Evolutionary conservation across 2,888 invertebrate genomes (phyloP).

Genomic region (Synergus umbraculus): DNA sequence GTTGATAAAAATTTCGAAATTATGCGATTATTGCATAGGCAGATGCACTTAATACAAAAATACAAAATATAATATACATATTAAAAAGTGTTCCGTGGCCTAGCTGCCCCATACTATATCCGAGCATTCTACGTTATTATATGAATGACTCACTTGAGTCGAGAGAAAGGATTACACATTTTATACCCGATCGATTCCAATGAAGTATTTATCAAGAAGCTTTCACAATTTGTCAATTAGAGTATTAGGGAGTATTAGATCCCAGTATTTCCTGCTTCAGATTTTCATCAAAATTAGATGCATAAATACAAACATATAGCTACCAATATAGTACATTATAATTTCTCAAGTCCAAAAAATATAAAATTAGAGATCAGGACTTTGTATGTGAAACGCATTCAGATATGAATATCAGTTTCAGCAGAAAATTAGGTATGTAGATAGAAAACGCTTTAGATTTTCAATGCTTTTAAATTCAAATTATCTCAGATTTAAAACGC

Average conservation of each 20-base stretch:
- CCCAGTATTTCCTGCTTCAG: too few species aligned
- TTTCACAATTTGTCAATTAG: not conserved
- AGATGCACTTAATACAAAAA: too few species aligned
- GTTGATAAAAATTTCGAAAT: too few species aligned
- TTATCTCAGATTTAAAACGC: not conserved
- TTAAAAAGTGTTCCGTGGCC: not conserved
- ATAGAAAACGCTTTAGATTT: not conserved
- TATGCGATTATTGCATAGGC: too few species aligned
- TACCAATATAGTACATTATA: too few species aligned
- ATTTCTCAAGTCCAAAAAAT: not conserved
- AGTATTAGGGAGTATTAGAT: not conserved
- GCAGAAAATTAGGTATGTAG: not conserved
- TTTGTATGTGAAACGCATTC: not conserved
- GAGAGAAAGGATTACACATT: conserved; percentile 3
- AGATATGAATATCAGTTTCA: not conserved
- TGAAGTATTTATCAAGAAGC: not conserved
- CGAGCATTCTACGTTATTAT: not conserved
- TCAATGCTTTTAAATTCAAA: conserved; percentile 7
- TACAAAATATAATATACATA: too few species aligned
- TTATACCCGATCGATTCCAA: not conserved
- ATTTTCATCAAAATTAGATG: too few species aligned
- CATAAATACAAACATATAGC: too few species aligned
- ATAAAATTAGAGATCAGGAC: not conserved
- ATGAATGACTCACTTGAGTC: conserved; percentile 32
- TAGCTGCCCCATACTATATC: not conserved